These are phyloP conservation scores for Gambusia holbrooki DNA, from an alignment of 2,113 vertebrate species.

Conservation along the genomic window DNA sequence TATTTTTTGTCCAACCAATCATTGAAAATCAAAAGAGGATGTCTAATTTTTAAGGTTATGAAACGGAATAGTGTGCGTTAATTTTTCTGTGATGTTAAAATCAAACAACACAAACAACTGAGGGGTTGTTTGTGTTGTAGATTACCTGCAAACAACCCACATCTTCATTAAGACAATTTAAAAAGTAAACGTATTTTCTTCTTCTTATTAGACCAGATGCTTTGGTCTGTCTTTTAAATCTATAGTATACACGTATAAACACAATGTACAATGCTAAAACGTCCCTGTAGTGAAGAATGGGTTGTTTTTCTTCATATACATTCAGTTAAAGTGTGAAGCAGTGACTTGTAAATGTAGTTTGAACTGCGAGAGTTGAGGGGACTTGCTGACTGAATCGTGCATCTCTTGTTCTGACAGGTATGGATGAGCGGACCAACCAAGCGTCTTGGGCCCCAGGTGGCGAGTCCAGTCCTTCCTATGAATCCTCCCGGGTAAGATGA, in stretches of 20 bases:
- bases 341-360: constrained; percentile 3
- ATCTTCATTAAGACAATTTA: too few relatives aligned
- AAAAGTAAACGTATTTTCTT: too few relatives aligned
- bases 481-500: constrained; percentile 93
- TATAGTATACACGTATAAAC: background rate
- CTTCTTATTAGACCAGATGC: too few relatives aligned
- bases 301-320: background rate
- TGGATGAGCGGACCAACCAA: constrained; percentile 92
- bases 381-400: constrained; percentile 67
- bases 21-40: background rate
- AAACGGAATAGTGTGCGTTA: background rate
- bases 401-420: constrained; percentile 84
- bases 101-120: too few relatives aligned
- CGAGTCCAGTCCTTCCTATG: constrained; percentile 92
- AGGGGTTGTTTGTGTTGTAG: too few relatives aligned
- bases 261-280: background rate
- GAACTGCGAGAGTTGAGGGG: constrained; percentile 22
- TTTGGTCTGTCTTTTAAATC: too few relatives aligned
- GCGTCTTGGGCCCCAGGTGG: constrained; percentile 92
- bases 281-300: background rate
- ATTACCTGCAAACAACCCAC: too few relatives aligned
- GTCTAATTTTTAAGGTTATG: background rate
- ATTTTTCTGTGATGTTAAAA: too few relatives aligned
- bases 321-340: background rate
- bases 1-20: background rate